phyloP scores from a whole-genome alignment of 2,113 vertebrate species.

The Corythaixoides concolor region DNA sequence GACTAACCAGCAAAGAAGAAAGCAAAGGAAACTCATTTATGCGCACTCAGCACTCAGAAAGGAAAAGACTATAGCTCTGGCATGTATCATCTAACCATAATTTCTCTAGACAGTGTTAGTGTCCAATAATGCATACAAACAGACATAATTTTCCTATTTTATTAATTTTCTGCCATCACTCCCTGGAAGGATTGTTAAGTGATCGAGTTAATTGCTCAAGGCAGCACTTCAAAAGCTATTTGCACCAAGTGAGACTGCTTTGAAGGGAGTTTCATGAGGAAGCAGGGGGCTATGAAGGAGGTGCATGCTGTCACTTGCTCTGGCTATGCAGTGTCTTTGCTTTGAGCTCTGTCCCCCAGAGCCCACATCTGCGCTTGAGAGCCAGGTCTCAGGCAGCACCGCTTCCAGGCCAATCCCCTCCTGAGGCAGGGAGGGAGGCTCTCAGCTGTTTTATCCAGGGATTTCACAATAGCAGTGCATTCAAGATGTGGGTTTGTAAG shows the following conservation, averaged over 20 bases:
- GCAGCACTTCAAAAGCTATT: neutral
- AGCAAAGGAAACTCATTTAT: neutral
- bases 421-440: neutral
- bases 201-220: neutral
- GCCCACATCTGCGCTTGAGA: neutral
- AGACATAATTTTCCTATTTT: neutral
- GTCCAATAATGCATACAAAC: slow-evolving; percentile 6
- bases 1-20: neutral
- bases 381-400: neutral
- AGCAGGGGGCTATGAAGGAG: neutral
- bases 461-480: neutral
- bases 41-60: neutral
- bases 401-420: neutral
- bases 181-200: neutral
- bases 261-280: neutral
- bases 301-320: neutral
- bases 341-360: neutral
- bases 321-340: neutral
- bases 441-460: neutral
- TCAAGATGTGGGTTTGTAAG: neutral
- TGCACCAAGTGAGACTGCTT: neutral
- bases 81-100: neutral
- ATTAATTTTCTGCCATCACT: neutral
- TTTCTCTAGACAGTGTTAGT: neutral
- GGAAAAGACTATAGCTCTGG: neutral